phyloP scores from a whole-genome alignment of 1,140 invertebrate genomes.

The Paraescarpia echinospica region DNA sequence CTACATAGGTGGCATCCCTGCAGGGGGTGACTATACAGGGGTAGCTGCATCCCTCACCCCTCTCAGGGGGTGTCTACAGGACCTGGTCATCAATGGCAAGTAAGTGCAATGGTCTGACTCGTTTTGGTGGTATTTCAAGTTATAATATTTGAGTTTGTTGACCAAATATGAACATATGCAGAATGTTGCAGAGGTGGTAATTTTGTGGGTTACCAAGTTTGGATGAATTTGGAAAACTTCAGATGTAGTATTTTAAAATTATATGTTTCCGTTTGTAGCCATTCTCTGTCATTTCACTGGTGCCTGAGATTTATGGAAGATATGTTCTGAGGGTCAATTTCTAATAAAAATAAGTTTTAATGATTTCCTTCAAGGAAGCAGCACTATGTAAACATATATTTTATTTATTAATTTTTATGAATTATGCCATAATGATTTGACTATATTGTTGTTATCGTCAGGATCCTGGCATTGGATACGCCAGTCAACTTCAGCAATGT shows the following conservation, averaged over 20 bases:
- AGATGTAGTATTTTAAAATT: neutral
- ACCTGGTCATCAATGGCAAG: conserved; percentile 79
- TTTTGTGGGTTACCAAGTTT: no score
- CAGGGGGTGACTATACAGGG: conserved; percentile 60
- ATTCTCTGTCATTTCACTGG: no score
- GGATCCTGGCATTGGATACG: neutral
- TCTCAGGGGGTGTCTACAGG: conserved; percentile 74
- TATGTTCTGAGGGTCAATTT: no score
- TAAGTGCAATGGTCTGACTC: conserved; percentile 55
- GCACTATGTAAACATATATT: no score
- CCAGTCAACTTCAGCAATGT: conserved; percentile 62
- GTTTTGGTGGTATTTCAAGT: neutral
- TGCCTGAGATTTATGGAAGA: no score
- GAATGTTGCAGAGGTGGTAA: no score
- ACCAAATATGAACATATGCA: neutral
- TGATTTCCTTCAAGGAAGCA: no score
- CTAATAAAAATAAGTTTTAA: no score
- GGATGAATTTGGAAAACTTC: neutral
- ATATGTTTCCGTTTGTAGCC: no score
- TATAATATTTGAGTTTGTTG: neutral
- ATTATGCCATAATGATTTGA: neutral
- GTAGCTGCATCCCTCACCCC: conserved; percentile 62
- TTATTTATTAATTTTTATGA: no score
- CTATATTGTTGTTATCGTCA: conserved; percentile 12
- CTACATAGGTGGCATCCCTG: conserved; percentile 70